Conservation (phyloP, 2,888 invertebrate genomes). For the Morinoia aosen region DNA sequence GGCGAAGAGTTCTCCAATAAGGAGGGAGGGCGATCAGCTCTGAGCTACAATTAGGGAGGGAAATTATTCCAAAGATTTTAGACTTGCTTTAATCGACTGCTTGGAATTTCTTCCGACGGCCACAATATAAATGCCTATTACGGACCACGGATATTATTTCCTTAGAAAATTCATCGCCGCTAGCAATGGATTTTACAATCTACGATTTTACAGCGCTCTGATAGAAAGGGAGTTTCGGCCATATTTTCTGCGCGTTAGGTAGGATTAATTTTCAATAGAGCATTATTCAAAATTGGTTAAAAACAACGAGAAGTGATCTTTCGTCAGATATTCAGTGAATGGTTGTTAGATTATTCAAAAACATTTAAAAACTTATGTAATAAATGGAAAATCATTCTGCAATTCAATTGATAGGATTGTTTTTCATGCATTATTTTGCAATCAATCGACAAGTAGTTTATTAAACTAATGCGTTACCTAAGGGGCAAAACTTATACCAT, state of each 20-base stretch:
- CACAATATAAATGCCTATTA: conserved; percentile 18
- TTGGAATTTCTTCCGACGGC: not conserved
- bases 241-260: not conserved
- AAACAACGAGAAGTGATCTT: not conserved
- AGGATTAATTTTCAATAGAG: not conserved
- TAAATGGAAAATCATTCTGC: not conserved
- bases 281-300: not conserved
- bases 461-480: no score
- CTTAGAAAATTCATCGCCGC: not conserved
- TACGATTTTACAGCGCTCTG: not conserved
- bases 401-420: no score
- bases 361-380: no score
- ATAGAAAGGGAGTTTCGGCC: not conserved
- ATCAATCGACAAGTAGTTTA: no score
- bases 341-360: not conserved
- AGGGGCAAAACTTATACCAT: no score
- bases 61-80: conserved; percentile 46
- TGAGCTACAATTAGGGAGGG: conserved; percentile 41
- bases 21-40: conserved; percentile 38
- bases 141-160: not conserved
- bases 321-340: not conserved
- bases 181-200: not conserved
- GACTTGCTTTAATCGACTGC: conserved; percentile 41
- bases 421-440: no score
- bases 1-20: conserved; percentile 44